These are phyloP conservation scores for Poecilia gillii DNA, from an alignment of 2,797 vertebrate genomes.

Conservation along the genomic window DNA sequence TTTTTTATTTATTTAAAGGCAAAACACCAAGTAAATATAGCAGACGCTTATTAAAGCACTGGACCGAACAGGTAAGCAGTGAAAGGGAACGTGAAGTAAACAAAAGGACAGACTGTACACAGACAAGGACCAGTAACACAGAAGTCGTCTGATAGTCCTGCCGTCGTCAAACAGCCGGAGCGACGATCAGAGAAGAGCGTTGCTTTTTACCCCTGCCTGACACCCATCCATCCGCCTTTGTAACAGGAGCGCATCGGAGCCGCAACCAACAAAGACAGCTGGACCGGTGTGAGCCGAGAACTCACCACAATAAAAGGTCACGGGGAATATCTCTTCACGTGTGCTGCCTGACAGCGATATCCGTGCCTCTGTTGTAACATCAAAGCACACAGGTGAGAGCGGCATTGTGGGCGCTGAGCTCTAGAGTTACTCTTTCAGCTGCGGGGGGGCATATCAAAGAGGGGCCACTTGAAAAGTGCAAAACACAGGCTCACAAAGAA, in stretches of 20 bases:
- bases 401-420: slow-evolving; percentile 78
- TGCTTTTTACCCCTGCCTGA: slow-evolving; percentile 70
- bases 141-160: slow-evolving; percentile 22
- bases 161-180: slow-evolving; percentile 45
- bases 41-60: not conserved
- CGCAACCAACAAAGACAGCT: slow-evolving; percentile 72
- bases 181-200: slow-evolving; percentile 53
- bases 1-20: no score
- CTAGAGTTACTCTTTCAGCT: slow-evolving; percentile 86
- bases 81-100: not conserved
- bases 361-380: slow-evolving; percentile 80
- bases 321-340: slow-evolving; percentile 48
- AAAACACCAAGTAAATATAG: not conserved
- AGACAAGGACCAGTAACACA: slow-evolving; percentile 3
- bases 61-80: not conserved
- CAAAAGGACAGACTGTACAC: not conserved
- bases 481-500: slow-evolving; percentile 58
- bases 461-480: slow-evolving; percentile 68
- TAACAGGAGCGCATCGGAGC: slow-evolving; percentile 79
- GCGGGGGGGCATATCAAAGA: slow-evolving; percentile 82
- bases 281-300: slow-evolving; percentile 71
- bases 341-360: slow-evolving; percentile 75
- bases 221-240: slow-evolving; percentile 75
- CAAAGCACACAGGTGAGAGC: slow-evolving; percentile 87
- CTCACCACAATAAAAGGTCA: slow-evolving; percentile 78